Conservation (phyloP, 2,797 vertebrate species). For the Galago senegalensis region DNA sequence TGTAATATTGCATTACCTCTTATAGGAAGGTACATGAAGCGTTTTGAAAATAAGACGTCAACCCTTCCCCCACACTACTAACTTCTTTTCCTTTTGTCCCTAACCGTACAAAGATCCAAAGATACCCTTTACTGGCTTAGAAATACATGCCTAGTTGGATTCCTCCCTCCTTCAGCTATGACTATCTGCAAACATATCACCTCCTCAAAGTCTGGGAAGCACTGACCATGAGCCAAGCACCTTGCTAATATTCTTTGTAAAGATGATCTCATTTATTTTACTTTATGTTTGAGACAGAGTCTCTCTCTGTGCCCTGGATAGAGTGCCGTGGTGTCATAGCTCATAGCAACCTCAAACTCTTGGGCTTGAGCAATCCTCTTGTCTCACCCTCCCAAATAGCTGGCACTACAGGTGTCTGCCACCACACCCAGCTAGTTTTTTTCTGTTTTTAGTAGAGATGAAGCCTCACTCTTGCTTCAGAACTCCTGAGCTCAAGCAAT, state of each 20-base stretch:
- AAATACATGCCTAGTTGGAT: background rate
- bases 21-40: background rate
- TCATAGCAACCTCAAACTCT: too few relatives aligned
- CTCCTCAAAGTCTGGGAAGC: background rate
- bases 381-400: too few relatives aligned
- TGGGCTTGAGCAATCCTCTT: too few relatives aligned
- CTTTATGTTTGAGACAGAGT: too few relatives aligned
- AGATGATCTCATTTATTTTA: background rate
- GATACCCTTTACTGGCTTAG: background rate
- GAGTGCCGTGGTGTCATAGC: too few relatives aligned
- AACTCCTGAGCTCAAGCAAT: too few relatives aligned
- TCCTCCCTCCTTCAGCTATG: background rate
- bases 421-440: too few relatives aligned
- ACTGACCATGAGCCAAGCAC: background rate
- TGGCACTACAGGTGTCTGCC: too few relatives aligned
- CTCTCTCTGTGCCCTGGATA: too few relatives aligned
- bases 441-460: too few relatives aligned
- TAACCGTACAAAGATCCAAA: background rate
- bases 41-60: conserved; percentile 38
- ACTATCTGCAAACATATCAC: background rate
- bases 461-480: too few relatives aligned
- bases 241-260: background rate
- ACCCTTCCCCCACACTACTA: background rate
- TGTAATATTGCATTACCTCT: background rate
- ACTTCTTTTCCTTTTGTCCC: conserved; percentile 32